Evolutionary conservation across 2,888 invertebrate genomes (phyloP), one percentile per base, ranked within the genome.

Genomic region (Alitta virens): DNA sequence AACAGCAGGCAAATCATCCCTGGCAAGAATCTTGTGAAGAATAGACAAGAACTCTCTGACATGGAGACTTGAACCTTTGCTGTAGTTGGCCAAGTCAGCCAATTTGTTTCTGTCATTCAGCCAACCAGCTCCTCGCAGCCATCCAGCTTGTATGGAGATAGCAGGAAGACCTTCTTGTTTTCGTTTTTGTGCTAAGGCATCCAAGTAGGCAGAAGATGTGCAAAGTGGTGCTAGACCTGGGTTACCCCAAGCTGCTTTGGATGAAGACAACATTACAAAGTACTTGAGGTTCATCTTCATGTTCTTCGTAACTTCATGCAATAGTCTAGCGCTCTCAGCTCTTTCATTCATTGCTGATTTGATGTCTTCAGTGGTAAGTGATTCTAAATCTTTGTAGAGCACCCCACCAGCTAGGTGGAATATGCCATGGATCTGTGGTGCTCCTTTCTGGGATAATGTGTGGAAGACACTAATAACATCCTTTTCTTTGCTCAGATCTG

Each of bases 201-300:
- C 60, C 25, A 60, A 18, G 23, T 26, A 27, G 25, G 23, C 25
- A 2, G 40, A 27, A 2, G 60, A 51, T 24, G 60, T 42, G 12
- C 49, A 51, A 21, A 60, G 25, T 21, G 38, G 16, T 3, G 52
- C 14, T 1, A 51, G 42, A 26, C 23, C 38, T 26, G 60, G 52
- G 21, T 33, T 23, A 14, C 60, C 60, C 60, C 46, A 60, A 23
- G 43, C 38, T 9, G 25, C 52, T 18, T 46, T 42, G 26, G 53
- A 51, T n/a, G 52, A 52, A 12, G 60, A 60, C 18, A 60, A 18
- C 38, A 51, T 24, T 23, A 60, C 60, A 38, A 60, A 60, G 49
- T 60, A 40, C n/a, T 60, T 52, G 16, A 60, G 27, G 7, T 52
- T 14, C 18, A 52, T 16, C 7, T 40, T 55, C 23, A 27, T 51